Evolutionary conservation across 2,113 vertebrate species (phyloP), one percentile per base, ranked within the genome.

Genomic region (Paedocypris sp.): DNA sequence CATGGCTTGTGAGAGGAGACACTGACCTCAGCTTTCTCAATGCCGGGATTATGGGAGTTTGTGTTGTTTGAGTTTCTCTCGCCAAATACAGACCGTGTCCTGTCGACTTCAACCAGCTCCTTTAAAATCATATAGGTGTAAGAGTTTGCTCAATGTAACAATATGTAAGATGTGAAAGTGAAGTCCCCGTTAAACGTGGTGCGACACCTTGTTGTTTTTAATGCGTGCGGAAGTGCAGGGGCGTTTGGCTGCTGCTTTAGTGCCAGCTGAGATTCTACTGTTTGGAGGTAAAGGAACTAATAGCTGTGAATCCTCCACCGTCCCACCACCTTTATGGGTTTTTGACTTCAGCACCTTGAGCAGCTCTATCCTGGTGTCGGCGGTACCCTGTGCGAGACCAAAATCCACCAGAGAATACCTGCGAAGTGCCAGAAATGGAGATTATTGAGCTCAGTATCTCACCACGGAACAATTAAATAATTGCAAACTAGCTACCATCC

Each of bases 331-430:
- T 82, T 88, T 89, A 50, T 88, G 83, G 48, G 79, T 28, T 75
- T 85, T 89, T 52, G 84, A 77, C 29, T 80, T 89, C 58, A 87
- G 79, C 72, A 90, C 85, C 89, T 89, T 97, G 58, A 98, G 87
- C 38, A 96, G 83, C 45, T 96, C 89, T 23, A 99, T 89, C 83
- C 89, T 86, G 0, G 92, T 98, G 76, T 97, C 89, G 9, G 79
- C 77, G 8, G 92, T 93, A 70, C 95, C 95, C 81, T 99, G 95
- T 41, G 93, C 95, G 73, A 99, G 84, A 74, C 95, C 95, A 41
- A 99, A 98, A 82, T 98, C 95, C 76, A 99, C 93, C 64, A 99
- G 85, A 1, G 95, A 86, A 26, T 91, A 98, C 79, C 95, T 99
- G 51, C 8, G 60, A 9, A 36, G 15, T n/a, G 6, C 31, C 3